Percentiles rank a stretch among this genome's conserved stretches.
These are phyloP conservation scores for Heliconius charithonia DNA, from an alignment of 2,888 invertebrate genomes.

Conservation along the genomic window DNA sequence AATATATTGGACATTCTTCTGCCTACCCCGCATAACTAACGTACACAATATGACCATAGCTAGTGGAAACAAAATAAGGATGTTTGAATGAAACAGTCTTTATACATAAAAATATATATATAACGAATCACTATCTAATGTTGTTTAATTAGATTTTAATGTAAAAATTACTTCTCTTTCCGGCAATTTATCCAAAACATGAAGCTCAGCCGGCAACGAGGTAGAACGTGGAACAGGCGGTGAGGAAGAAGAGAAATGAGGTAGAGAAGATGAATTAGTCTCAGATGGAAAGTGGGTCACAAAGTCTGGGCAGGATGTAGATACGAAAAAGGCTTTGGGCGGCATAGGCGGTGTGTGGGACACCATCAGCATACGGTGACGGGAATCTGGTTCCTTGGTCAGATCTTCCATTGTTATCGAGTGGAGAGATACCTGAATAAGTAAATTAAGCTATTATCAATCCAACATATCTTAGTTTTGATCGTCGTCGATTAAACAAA, in stretches of 20 bases:
- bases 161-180: conserved; percentile 54
- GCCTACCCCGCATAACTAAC: too few relatives aligned
- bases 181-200: conserved; percentile 48
- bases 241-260: conserved; percentile 46
- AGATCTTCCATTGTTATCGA: conserved; percentile 96
- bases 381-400: conserved; percentile 89
- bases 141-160: neutral
- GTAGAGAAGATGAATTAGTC: conserved; percentile 10
- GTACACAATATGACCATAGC: too few relatives aligned
- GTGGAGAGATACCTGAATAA: conserved; percentile 87
- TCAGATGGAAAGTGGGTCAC: conserved; percentile 53
- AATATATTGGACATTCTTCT: too few relatives aligned
- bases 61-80: too few relatives aligned
- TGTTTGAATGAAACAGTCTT: neutral
- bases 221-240: conserved; percentile 59
- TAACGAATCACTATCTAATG: too few relatives aligned
- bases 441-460: neutral
- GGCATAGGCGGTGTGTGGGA: conserved; percentile 84
- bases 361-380: conserved; percentile 92
- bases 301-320: conserved; percentile 92
- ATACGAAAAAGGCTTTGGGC: conserved; percentile 84
- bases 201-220: conserved; percentile 66
- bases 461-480: too few relatives aligned
- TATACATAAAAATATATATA: neutral
- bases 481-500: too few relatives aligned